A percentile compares a stretch with the other conserved stretches of the same genome.
These are phyloP conservation scores for Pelmatolapia mariae DNA, from an alignment of 2,113 vertebrate species.

Conservation along the genomic window DNA sequence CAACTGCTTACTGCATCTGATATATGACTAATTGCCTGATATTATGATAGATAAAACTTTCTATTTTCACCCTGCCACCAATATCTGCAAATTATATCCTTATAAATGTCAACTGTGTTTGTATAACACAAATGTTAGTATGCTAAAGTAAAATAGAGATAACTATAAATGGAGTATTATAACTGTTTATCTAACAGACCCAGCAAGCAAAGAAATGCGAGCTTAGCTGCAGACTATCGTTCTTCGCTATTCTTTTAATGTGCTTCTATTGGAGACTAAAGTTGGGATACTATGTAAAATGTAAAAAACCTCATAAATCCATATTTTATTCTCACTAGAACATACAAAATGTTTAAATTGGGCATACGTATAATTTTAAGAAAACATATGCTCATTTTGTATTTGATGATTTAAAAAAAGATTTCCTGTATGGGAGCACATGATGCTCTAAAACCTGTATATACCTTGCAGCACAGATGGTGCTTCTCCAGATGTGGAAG, in stretches of 20 bases:
- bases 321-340: too few relatives aligned
- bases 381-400: too few relatives aligned
- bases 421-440: not conserved
- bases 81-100: not conserved
- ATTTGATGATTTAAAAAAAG: too few relatives aligned
- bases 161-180: not conserved
- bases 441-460: not conserved
- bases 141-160: not conserved
- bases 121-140: not conserved
- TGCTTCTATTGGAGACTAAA: not conserved
- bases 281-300: not conserved
- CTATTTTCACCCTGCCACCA: not conserved
- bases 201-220: not conserved
- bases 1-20: not conserved
- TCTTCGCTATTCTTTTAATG: not conserved
- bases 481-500: not conserved
- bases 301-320: too few relatives aligned
- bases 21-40: not conserved
- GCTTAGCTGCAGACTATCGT: not conserved
- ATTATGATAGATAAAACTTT: not conserved
- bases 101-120: not conserved
- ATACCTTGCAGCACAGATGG: not conserved
- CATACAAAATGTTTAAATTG: too few relatives aligned
- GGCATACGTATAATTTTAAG: too few relatives aligned
- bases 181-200: not conserved